A percentile compares a stretch with the other conserved stretches of the same genome.
Conservation (phyloP, 2,113 vertebrate species). For the Phoxinus phoxinus region DNA sequence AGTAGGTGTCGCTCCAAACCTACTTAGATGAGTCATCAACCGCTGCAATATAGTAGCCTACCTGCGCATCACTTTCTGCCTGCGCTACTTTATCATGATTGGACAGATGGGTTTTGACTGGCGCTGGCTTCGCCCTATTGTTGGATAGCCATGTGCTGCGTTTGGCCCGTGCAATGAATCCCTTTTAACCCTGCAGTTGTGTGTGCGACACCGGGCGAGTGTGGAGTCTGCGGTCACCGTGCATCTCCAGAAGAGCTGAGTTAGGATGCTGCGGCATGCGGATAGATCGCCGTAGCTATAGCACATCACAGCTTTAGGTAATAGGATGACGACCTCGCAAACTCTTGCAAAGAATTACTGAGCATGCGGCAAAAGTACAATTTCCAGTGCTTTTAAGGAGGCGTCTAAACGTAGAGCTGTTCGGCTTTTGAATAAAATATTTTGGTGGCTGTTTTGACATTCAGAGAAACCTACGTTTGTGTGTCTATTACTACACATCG, state of each 20-base stretch:
- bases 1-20: constrained; percentile 38
- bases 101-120: background rate
- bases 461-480: background rate
- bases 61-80: background rate
- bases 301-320: constrained; percentile 17
- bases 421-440: constrained; percentile 12
- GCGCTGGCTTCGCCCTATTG: background rate
- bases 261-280: constrained; percentile 27
- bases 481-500: background rate
- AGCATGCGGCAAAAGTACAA: background rate
- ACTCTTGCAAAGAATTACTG: background rate
- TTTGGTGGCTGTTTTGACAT: background rate
- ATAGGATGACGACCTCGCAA: background rate
- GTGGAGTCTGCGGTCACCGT: background rate
- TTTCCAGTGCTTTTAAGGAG: constrained; percentile 5
- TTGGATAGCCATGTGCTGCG: background rate
- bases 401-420: background rate
- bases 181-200: background rate
- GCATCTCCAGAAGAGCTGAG: background rate
- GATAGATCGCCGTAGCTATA: background rate
- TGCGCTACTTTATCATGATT: constrained; percentile 19
- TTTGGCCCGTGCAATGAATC: background rate
- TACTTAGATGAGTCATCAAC: background rate
- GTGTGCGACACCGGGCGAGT: background rate
- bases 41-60: background rate